Evolutionary conservation across 2,888 invertebrate species (phyloP), one percentile per base, ranked within the genome.

Genomic region (Ectemnius lituratus): DNA sequence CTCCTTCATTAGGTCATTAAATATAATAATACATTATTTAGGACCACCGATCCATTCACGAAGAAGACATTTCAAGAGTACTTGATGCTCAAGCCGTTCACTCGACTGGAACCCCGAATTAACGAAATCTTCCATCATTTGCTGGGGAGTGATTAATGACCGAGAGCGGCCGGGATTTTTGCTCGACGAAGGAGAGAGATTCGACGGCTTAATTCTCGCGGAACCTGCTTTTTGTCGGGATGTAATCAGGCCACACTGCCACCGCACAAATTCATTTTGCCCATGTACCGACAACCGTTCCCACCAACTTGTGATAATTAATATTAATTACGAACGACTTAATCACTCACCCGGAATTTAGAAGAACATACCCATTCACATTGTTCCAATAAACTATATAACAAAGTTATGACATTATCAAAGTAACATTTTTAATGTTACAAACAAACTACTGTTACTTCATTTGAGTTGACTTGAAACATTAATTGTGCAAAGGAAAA

Each of bases 141-240:
- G n/a, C 37, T 62, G 4, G 11, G 2, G 27, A 45, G 20, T 37
- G 60, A 75, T 75, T 73, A 75, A 73, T 75, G 73, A 75, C 64
- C 67, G 61, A 49, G 37, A 49, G 37, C 64, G 14, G 20, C 1
- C 16, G 52, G 14, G 20, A 65, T 60, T 73, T 73, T 68, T 68
- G 67, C 61, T 58, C 67, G 0, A 27, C n/a, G 0, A 23, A 37
- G 28, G 62, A 58, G 67, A 62, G 64, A 64, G 47, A 67, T 75
- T 72, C 49, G 75, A 67, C 73, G 73, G 61, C 61, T 27, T 73
- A 75, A 75, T 72, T 63, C 67, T 56, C 45, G 49, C 16, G 67
- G 49, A 64, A 49, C 37, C 47, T 45, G 71, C 60, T 67, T 64
- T 47, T 61, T 64, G 59, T 46, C n/a, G 52, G 16, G 16, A 52